Conservation (phyloP, 2,113 vertebrate genomes). For the Laticauda colubrina region DNA sequence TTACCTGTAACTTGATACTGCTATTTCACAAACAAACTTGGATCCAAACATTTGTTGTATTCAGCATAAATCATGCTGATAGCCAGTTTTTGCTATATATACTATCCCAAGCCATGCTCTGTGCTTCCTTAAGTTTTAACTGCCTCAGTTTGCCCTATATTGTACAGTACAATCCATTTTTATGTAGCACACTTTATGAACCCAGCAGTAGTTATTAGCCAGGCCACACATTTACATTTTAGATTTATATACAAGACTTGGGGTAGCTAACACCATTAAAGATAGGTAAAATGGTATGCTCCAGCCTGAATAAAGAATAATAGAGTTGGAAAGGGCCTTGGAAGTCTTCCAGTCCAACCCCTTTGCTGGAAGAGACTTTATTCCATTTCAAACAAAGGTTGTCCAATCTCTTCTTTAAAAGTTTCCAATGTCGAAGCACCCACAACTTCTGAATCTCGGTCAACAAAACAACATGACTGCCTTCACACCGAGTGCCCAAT, state of each 20-base stretch:
- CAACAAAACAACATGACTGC: not conserved
- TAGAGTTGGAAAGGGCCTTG: not conserved
- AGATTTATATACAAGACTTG: not conserved
- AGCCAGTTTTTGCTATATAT: not conserved
- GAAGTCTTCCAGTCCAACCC: not conserved
- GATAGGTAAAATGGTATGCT: not conserved
- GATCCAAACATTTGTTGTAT: not conserved
- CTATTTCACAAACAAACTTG: accelerated
- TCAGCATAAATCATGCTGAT: not conserved
- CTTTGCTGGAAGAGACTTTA: too few species aligned
- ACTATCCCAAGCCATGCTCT: not conserved
- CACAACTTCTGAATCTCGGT: not conserved
- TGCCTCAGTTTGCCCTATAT: not conserved
- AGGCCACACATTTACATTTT: not conserved
- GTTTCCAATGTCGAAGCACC: not conserved
- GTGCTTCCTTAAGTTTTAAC: not conserved
- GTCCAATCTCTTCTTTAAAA: not conserved
- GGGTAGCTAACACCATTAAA: not conserved
- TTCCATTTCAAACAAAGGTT: not conserved
- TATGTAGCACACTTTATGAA: not conserved
- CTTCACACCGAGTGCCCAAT: not conserved
- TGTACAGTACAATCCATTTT: not conserved
- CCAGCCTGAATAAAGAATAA: not conserved
- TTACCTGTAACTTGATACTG: not conserved
- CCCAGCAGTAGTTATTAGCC: not conserved